Evolutionary conservation across 1,140 invertebrate species (phyloP).

Genomic region (Pseudomyrmex concolor): DNA sequence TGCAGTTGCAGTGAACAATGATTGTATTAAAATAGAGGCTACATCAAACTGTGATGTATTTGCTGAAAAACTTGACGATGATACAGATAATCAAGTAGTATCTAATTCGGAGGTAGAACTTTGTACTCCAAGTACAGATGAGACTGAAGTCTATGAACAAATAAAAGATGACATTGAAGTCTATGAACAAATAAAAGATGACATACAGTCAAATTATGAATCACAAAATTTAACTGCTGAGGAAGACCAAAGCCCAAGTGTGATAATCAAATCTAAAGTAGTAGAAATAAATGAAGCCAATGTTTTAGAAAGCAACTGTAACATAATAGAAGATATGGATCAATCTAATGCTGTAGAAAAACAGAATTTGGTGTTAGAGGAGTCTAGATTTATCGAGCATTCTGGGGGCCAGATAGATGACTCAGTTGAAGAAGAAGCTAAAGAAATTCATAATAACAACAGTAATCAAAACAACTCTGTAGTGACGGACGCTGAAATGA

Average conservation of each 20-base stretch:
- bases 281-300: neutral
- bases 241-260: constrained; percentile 52
- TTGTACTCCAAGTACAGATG: neutral
- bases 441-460: neutral
- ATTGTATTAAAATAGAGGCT: neutral
- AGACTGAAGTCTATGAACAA: neutral
- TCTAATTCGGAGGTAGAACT: neutral
- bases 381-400: constrained; percentile 40
- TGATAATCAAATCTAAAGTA: constrained; percentile 17
- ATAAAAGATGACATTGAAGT: neutral
- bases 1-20: neutral
- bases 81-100: neutral
- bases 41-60: neutral
- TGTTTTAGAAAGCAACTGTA: constrained; percentile 23
- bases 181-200: constrained; percentile 1
- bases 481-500: constrained; percentile 61
- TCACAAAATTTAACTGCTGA: neutral
- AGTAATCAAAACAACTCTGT: constrained; percentile 42
- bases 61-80: neutral
- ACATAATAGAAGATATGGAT: constrained; percentile 34
- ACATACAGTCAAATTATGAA: constrained; percentile 9
- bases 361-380: constrained; percentile 44
- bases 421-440: constrained; percentile 18
- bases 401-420: constrained; percentile 42
- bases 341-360: constrained; percentile 10